These are phyloP conservation scores for Megamerina dolium DNA, from an alignment of 2,888 invertebrate species.

Conservation along the genomic window DNA sequence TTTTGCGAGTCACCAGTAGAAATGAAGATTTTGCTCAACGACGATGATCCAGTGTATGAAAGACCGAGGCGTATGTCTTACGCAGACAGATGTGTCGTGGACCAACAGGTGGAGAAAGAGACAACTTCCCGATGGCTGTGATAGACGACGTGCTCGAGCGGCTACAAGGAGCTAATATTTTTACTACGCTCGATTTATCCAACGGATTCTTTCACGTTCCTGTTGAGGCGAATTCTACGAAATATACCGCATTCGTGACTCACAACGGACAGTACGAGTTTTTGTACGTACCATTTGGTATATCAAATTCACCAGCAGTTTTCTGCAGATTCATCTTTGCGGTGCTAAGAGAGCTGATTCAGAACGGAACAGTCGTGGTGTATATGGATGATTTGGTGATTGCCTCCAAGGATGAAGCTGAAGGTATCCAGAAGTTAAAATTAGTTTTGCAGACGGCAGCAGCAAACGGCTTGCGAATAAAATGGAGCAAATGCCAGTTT, in stretches of 20 bases:
- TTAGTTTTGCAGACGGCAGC: constrained; percentile 12
- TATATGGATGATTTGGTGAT: too few species aligned
- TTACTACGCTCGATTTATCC: not conserved
- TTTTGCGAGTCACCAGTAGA: constrained; percentile 8
- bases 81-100: constrained; percentile 5
- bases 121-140: not conserved
- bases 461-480: constrained; percentile 14
- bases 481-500: constrained; percentile 23
- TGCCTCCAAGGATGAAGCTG: constrained; percentile 14
- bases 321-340: too few species aligned
- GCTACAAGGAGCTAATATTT: not conserved
- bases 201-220: constrained; percentile 1
- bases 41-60: constrained; percentile 10
- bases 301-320: too few species aligned
- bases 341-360: constrained; percentile 17
- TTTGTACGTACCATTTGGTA: too few species aligned
- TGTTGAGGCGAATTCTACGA: constrained; percentile 1
- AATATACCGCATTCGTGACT: too few species aligned
- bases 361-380: too few species aligned
- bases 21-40: constrained; percentile 11
- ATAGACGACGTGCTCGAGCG: not conserved
- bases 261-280: too few species aligned
- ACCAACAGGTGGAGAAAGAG: constrained; percentile 6
- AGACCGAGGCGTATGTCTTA: constrained; percentile 8
- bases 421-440: constrained; percentile 13